phyloP scores from a whole-genome alignment of 2,888 invertebrate genomes.

The Apodemia mormo region DNA sequence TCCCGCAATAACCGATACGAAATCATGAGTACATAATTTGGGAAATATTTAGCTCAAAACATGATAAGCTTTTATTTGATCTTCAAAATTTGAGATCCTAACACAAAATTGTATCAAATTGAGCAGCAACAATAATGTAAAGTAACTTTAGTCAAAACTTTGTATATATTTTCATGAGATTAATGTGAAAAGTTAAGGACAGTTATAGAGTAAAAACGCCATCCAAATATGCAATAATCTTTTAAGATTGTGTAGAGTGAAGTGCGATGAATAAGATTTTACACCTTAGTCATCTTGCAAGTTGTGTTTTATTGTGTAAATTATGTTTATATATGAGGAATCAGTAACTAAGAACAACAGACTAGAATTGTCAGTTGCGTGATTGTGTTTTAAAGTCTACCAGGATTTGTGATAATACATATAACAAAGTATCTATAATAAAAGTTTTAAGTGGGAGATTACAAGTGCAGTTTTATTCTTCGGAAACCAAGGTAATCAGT shows the following conservation, averaged over 20 bases:
- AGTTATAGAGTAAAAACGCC: conserved; percentile 70
- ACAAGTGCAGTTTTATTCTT: conserved; percentile 79
- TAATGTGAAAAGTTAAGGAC: conserved; percentile 69
- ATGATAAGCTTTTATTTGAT: conserved; percentile 60
- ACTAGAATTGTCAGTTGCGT: conserved; percentile 81
- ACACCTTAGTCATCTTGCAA: conserved; percentile 75
- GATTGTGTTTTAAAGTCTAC: conserved; percentile 86
- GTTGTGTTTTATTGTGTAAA: conserved; percentile 80
- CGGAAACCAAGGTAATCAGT: conserved; percentile 63
- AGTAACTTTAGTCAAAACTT: conserved; percentile 71
- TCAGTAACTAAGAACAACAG: conserved; percentile 78
- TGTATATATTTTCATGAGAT: conserved; percentile 81
- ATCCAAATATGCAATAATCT: conserved; percentile 79
- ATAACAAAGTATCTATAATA: conserved; percentile 85
- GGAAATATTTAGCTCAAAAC: conserved; percentile 54
- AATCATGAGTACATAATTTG: conserved; percentile 48
- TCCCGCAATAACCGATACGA: conserved; percentile 75
- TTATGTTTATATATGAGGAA: conserved; percentile 74
- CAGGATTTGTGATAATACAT: conserved; percentile 89
- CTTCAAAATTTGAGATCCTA: conserved; percentile 47
- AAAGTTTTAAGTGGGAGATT: conserved; percentile 83
- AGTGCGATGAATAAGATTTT: conserved; percentile 70
- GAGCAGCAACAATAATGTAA: conserved; percentile 60
- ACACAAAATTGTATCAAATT: conserved; percentile 43
- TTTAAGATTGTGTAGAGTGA: conserved; percentile 76